Conservation (phyloP, 2,113 vertebrate genomes). For the Grammatotria lemairii region DNA sequence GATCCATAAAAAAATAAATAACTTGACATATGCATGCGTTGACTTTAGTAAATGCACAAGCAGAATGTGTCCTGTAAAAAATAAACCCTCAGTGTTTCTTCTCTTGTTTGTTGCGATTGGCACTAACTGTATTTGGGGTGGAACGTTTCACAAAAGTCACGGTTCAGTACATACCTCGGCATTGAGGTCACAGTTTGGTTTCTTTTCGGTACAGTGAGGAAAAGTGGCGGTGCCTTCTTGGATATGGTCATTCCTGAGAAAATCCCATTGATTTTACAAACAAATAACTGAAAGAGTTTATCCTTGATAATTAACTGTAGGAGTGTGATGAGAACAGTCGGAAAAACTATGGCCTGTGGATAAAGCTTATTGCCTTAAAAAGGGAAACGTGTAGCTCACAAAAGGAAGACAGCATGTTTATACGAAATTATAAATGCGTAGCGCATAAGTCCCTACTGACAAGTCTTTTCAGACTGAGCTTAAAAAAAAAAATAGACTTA, state of each 20-base stretch:
- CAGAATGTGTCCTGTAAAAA: conserved; percentile 17
- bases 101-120: conserved; percentile 39
- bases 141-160: conserved; percentile 50
- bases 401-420: conserved; percentile 43
- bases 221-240: conserved; percentile 48
- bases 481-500: not conserved
- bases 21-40: conserved; percentile 24
- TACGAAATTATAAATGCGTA: not conserved
- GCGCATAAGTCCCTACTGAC: not conserved
- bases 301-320: not conserved
- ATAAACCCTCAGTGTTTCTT: not conserved
- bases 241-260: conserved; percentile 61
- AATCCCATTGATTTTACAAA: conserved; percentile 35
- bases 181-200: conserved; percentile 59
- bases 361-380: conserved; percentile 59
- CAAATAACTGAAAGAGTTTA: conserved; percentile 6
- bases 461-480: not conserved
- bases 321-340: conserved; percentile 17
- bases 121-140: conserved; percentile 46
- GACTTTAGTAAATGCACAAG: conserved; percentile 30
- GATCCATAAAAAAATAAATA: conserved; percentile 49
- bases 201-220: conserved; percentile 48
- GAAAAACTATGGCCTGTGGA: not conserved
- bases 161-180: conserved; percentile 42
- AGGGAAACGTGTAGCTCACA: conserved; percentile 5